Evolutionary conservation across 2,888 invertebrate genomes (phyloP).

Genomic region (Stomorhina lunata): DNA sequence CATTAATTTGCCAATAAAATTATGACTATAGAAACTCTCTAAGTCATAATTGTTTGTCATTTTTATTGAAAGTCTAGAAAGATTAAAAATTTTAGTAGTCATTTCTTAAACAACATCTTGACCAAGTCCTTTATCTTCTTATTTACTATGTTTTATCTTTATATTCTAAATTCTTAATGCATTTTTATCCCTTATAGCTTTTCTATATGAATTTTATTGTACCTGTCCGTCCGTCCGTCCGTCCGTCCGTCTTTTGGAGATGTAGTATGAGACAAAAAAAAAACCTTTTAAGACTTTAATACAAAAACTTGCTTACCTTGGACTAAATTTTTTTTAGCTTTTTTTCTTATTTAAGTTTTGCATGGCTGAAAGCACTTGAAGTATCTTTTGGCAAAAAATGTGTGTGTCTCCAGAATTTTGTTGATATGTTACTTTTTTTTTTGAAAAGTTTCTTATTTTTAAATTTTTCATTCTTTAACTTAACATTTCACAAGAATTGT

Average conservation of each 20-base stretch:
- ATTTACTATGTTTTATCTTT: not conserved
- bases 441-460: not conserved
- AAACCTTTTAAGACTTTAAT: conserved; percentile 24
- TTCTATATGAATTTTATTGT: too few relatives aligned
- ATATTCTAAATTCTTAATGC: conserved; percentile 24
- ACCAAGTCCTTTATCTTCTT: conserved; percentile 10
- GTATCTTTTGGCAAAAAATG: conserved; percentile 33
- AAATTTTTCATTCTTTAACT: conserved; percentile 47
- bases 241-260: not conserved
- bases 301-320: conserved; percentile 64
- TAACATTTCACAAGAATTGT: conserved; percentile 47
- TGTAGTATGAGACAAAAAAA: not conserved
- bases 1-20: not conserved
- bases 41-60: not conserved
- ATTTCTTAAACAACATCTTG: too few relatives aligned
- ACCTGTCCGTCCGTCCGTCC: too few relatives aligned
- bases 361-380: conserved; percentile 52
- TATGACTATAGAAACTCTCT: not conserved
- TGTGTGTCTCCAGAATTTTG: conserved; percentile 54
- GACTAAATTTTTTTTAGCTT: conserved; percentile 59
- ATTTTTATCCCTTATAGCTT: not conserved
- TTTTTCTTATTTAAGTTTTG: conserved; percentile 37
- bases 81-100: conserved; percentile 5
- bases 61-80: conserved; percentile 22
- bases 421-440: not conserved